A percentile compares a stretch with the other conserved stretches of the same genome.
phyloP scores from a whole-genome alignment of 2,797 vertebrate species.

The Dipus sagitta region DNA sequence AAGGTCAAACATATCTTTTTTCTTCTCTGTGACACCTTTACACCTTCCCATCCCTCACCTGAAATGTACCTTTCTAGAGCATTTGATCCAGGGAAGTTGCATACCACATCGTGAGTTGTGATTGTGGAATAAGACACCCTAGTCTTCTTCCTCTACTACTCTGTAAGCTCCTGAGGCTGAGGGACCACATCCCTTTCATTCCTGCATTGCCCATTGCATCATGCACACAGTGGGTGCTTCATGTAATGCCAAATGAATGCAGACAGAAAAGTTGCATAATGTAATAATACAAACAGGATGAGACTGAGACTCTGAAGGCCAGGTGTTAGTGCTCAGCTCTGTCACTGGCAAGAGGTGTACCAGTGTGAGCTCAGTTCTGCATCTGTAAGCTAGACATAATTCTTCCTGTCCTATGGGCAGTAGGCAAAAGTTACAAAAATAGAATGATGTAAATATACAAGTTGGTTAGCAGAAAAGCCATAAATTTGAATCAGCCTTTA shows the following conservation, averaged over 20 bases:
- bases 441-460: constrained; percentile 24
- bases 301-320: constrained; percentile 31
- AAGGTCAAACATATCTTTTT: constrained; percentile 22
- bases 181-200: not conserved
- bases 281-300: not conserved
- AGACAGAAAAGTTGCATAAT: constrained; percentile 20
- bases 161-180: constrained; percentile 15
- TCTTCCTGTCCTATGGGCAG: not conserved
- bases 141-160: constrained; percentile 10
- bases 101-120: not conserved
- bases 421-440: constrained; percentile 12
- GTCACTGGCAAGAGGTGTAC: not conserved
- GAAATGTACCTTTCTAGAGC: constrained; percentile 24
- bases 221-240: not conserved
- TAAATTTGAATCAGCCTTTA: constrained; percentile 19
- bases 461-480: constrained; percentile 27
- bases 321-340: not conserved
- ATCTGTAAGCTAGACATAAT: constrained; percentile 32
- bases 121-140: not conserved
- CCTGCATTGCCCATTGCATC: not conserved
- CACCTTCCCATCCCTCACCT: not conserved
- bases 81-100: not conserved
- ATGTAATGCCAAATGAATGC: constrained; percentile 28
- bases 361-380: not conserved
- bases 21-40: constrained; percentile 12